Conservation (phyloP, 2,888 invertebrate genomes). For the Pollenia angustigena region DNA sequence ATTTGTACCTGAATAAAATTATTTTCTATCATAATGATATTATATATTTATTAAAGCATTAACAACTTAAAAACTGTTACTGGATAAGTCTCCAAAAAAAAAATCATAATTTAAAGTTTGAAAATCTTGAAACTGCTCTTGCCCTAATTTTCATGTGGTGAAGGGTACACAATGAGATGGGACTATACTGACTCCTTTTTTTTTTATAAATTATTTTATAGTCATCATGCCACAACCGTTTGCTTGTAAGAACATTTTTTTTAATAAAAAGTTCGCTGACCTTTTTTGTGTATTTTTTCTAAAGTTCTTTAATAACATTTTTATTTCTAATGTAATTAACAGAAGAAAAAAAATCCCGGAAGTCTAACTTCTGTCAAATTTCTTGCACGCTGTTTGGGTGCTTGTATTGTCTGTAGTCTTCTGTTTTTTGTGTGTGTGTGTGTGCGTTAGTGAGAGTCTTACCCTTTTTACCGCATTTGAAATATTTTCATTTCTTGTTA, state of each 20-base stretch:
- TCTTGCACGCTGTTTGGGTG: background rate
- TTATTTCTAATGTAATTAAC: background rate
- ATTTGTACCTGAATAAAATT: no score
- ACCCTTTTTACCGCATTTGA: background rate
- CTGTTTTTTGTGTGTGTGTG: background rate
- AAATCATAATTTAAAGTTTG: no score
- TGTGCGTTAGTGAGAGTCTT: background rate
- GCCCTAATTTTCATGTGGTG: no score
- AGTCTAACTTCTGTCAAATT: background rate
- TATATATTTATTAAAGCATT: no score
- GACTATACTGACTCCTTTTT: no score
- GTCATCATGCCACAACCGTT: background rate
- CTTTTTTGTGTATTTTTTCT: background rate
- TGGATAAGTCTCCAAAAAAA: no score
- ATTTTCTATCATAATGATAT: no score
- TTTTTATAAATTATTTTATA: background rate
- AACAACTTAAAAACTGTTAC: no score
- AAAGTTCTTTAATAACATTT: background rate
- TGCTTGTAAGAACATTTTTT: background rate
- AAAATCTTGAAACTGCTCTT: no score
- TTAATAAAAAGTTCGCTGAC: conserved; percentile 17
- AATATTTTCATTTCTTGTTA: background rate
- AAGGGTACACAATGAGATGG: no score
- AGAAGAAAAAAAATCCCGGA: background rate
- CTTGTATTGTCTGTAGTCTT: background rate